Conservation (phyloP, 2,888 invertebrate species). For the Drosophila mulleri region DNA sequence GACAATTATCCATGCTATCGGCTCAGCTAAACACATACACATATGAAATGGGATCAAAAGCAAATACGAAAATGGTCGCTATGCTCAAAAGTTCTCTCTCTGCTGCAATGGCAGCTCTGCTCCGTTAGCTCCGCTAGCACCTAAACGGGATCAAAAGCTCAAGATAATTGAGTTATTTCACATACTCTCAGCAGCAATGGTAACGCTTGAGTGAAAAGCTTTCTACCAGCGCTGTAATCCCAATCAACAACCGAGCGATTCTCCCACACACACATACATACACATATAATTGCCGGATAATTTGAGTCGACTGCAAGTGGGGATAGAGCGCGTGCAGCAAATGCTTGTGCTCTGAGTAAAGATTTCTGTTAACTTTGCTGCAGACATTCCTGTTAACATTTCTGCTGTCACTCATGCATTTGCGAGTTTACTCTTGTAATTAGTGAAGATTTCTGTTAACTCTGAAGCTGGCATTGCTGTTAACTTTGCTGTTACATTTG, state of each 20-base stretch:
- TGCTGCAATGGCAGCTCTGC: background rate
- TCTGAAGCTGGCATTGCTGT: no score
- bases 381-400: background rate
- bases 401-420: background rate
- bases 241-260: background rate
- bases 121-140: background rate
- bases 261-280: no score
- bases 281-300: background rate
- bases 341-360: background rate
- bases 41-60: background rate
- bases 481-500: no score
- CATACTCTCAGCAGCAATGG: background rate
- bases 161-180: background rate
- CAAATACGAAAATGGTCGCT: background rate
- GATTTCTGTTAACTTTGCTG: background rate
- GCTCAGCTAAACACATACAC: background rate
- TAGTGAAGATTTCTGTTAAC: no score
- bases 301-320: background rate
- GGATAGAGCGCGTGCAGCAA: background rate
- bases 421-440: background rate
- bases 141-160: slow-evolving; percentile 4
- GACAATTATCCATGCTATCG: background rate
- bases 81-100: background rate
- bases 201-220: background rate
- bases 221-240: background rate